Percentiles rank a stretch among this genome's conserved stretches.
Evolutionary conservation across 2,113 vertebrate genomes (phyloP).

Genomic region (Ia io): DNA sequence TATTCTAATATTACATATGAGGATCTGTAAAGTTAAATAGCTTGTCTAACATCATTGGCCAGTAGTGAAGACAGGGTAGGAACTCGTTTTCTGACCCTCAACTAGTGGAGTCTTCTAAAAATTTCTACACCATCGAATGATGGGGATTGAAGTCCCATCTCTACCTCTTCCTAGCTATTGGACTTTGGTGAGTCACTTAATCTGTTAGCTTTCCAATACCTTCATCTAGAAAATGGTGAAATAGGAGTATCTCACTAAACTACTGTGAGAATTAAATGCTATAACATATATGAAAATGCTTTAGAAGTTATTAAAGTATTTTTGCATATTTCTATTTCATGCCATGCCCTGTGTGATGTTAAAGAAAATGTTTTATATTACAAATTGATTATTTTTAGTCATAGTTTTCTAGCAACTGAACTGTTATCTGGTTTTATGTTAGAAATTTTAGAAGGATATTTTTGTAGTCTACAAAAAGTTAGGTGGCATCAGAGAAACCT

Average conservation of each 20-base stretch:
- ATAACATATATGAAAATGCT: neutral
- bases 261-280: neutral
- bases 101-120: neutral
- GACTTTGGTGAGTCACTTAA: neutral
- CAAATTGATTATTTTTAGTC: neutral
- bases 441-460: neutral
- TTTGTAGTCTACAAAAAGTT: neutral
- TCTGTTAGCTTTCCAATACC: neutral
- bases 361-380: neutral
- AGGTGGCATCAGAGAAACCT: neutral
- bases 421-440: neutral
- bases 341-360: neutral
- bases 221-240: neutral
- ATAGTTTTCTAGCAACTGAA: neutral
- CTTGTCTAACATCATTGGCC: neutral
- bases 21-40: neutral
- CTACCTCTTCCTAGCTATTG: no score
- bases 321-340: neutral
- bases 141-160: neutral
- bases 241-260: neutral
- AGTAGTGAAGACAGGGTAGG: neutral
- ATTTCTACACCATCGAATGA: neutral
- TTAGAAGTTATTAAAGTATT: conserved; percentile 13
- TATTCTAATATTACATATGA: neutral
- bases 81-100: neutral